Percentiles rank a stretch among this genome's conserved stretches.
These are phyloP conservation scores for Lophius piscatorius DNA, from an alignment of 2,113 vertebrate species.

Conservation along the genomic window DNA sequence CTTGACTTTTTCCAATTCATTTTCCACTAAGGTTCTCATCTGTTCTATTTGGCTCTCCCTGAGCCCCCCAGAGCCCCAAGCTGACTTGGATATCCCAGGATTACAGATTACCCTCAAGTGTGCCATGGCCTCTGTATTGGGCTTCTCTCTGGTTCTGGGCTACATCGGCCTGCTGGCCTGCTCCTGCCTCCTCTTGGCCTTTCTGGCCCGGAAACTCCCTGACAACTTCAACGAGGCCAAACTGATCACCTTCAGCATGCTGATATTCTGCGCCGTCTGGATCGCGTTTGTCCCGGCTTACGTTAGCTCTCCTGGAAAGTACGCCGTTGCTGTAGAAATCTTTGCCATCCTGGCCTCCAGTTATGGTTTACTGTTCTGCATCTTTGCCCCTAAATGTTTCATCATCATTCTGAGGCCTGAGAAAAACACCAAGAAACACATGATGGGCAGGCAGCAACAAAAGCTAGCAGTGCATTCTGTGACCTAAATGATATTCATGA, in stretches of 20 bases:
- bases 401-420: constrained; percentile 76
- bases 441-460: constrained; percentile 60
- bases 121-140: constrained; percentile 69
- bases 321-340: constrained; percentile 70
- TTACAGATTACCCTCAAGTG: constrained; percentile 74
- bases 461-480: too few species aligned
- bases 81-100: constrained; percentile 52
- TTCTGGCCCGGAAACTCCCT: constrained; percentile 78
- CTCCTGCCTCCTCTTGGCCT: constrained; percentile 74
- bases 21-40: constrained; percentile 49
- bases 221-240: constrained; percentile 71
- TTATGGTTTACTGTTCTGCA: constrained; percentile 68
- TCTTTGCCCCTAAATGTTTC: constrained; percentile 80
- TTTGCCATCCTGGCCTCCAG: constrained; percentile 79
- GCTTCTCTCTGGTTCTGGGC: constrained; percentile 78
- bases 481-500: too few species aligned
- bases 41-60: constrained; percentile 71
- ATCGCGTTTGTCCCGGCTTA: constrained; percentile 78
- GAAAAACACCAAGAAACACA: constrained; percentile 70
- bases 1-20: too few species aligned
- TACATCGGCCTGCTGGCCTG: constrained; percentile 80
- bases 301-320: constrained; percentile 76
- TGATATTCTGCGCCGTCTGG: constrained; percentile 81
- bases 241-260: constrained; percentile 83
- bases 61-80: constrained; percentile 62